Percentiles rank a stretch among this genome's conserved stretches.
Conservation (phyloP, 2,113 vertebrate genomes). For the Micromys minutus region DNA sequence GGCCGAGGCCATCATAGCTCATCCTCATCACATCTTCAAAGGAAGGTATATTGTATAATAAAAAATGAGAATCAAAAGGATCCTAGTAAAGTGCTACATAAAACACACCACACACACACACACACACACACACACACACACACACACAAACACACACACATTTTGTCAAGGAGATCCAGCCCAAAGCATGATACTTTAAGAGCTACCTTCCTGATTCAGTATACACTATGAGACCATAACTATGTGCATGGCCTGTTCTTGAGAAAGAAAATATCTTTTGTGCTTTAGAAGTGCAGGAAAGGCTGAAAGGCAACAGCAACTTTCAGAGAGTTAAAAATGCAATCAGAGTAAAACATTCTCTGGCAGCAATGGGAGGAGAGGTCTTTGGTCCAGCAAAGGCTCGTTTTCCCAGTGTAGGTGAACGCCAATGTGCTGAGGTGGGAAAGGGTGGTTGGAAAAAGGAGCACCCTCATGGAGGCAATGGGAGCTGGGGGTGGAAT, state of each 20-base stretch:
- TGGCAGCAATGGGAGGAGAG: no score
- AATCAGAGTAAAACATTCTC: no score
- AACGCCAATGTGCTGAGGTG: no score
- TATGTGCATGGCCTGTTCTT: fast-evolving
- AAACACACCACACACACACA: no score
- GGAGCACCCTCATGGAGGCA: no score
- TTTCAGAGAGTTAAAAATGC: not conserved
- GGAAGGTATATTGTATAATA: not conserved
- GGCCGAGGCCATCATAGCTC: not conserved
- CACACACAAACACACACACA: no score
- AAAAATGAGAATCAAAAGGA: not conserved
- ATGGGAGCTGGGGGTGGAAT: no score
- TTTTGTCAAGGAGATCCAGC: not conserved
- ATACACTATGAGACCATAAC: not conserved
- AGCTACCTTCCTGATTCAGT: fast-evolving
- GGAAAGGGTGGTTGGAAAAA: no score
- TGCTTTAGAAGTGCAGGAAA: not conserved
- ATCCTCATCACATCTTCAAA: not conserved
- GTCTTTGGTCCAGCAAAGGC: no score
- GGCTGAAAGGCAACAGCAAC: not conserved
- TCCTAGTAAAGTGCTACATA: not conserved
- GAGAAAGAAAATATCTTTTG: not conserved
- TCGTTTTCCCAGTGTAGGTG: no score
- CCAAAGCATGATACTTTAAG: not conserved
- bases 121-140: no score